Conservation (phyloP, 2,113 vertebrate genomes). For the Cyanistes caeruleus region DNA sequence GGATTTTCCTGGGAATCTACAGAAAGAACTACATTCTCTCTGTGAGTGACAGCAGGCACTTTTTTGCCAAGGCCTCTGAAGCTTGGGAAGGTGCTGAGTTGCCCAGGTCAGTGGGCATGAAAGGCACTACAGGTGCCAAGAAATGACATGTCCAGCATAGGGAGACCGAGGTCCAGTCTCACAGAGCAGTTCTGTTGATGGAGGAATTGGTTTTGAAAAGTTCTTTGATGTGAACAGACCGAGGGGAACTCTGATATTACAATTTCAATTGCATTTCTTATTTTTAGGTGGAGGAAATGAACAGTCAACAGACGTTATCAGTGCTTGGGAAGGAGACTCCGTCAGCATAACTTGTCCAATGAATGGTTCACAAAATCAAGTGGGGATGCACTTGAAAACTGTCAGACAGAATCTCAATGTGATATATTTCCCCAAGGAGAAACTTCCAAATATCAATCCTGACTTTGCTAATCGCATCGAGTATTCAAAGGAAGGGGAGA, state of each 20-base stretch:
- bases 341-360: slow-evolving; percentile 34
- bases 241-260: neutral
- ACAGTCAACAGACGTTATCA: neutral
- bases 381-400: neutral
- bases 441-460: accelerated
- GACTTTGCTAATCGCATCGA: accelerated
- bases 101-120: neutral
- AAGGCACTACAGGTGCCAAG: neutral
- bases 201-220: neutral
- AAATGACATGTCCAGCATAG: neutral
- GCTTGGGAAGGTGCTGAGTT: neutral
- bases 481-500: neutral
- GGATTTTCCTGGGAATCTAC: neutral
- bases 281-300: slow-evolving; percentile 25
- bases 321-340: slow-evolving; percentile 44
- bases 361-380: neutral
- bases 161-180: neutral
- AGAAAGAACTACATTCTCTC: neutral
- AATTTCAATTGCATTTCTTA: slow-evolving; percentile 6
- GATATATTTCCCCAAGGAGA: accelerated
- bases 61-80: neutral
- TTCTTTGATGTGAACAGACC: neutral
- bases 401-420: accelerated
- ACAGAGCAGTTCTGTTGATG: neutral
- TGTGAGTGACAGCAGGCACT: neutral